Base-by-base conservation (phyloP, 2,888 invertebrate genomes). In the Lobophora halterata region DNA sequence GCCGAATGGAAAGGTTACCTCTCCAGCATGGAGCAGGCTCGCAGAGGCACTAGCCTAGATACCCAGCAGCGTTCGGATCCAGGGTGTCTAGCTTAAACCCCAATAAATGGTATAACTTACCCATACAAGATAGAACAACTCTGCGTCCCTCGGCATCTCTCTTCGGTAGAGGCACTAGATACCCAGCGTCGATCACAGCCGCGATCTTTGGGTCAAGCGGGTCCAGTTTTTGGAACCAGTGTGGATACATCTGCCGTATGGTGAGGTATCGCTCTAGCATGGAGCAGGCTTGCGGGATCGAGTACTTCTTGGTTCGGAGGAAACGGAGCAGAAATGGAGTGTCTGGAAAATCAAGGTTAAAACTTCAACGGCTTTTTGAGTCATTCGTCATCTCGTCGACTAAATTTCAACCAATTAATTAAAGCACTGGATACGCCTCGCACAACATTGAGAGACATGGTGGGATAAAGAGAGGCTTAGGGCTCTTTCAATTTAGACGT, bases 221-320 rank as follows among this genome's bases (percentile, higher is more conserved):
- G 62, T 96, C 94, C 28, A 96, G 81, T 39, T 93, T 92, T 54
- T 91, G 90, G 83, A 96, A 97, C 96, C 96, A 96, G 30, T 93
- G 90, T 0, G 96, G 95, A 63, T 95, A 93, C 60, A 95, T 87
- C 71, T 95, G 94, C 3, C 97, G 88, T 51, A 96, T 94, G 14
- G 93, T 93, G 35, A 97, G 85, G 74, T 97, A 97, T 28, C 94
- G 91, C 71, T 97, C 96, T 51, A 97, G 77, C 92, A 97, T 94
- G 47, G 95, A 93, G 59, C 96, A 95, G 0, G 97, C 93, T 70
- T 93, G 91, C 0, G 94, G 94, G 9, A 97, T 91, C 17, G 94
- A 94, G 79, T 94, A 97, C 71, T 96, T 97, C 77, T 95, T 95
- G 23, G 95, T 95, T 19, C 96, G 90, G 6, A 97, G 89, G 62